Evolutionary conservation across 2,113 vertebrate species (phyloP), one percentile per base, ranked within the genome.

Genomic region (Serilophus lunatus): DNA sequence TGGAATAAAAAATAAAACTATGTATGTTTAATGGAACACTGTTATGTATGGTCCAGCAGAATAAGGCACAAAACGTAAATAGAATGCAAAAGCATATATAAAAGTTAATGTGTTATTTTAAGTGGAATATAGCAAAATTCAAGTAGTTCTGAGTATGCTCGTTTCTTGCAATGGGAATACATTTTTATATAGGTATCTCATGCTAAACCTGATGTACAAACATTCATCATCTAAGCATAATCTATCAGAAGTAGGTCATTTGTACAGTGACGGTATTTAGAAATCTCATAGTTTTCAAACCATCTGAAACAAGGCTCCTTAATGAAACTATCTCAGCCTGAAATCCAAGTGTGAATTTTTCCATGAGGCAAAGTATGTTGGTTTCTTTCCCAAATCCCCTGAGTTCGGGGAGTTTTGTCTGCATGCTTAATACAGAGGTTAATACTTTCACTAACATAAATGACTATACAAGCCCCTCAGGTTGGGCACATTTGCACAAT

Each of bases 11-110:
- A 97, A 96, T 92, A 95, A 87, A 96, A 95, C 54, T 95, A 83
- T 88, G 89, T 94, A 92, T 95, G 91, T 93, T 91, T 94, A 92
- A 94, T 88, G 89, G 79, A 90, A 96, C 60, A 88, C 56, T 66
- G 78, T 97, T 97, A 65, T 24, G n/a, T 91, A 95, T 97, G 94
- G 90, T 95, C 96, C 86, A 57, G 96, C 96, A 93, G 74, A 97
- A 90, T 97, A 97, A 96, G 88, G 96, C 97, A 97, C 95, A 96
- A 89, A 97, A 97, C 88, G 94, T 91, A 90, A 97, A 91, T 61
- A 95, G 93, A 97, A 96, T 92, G 96, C 78, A 96, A 97, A 97
- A 96, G 63, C 88, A 97, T 96, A 94, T 71, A 87, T 89, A 93
- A 76, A 90, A 90, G 90, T 94, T 92, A 96, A 49, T 93, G 66